Base-by-base conservation (phyloP, 2,797 vertebrate genomes). In the Ctenopoma kingsleyae region DNA sequence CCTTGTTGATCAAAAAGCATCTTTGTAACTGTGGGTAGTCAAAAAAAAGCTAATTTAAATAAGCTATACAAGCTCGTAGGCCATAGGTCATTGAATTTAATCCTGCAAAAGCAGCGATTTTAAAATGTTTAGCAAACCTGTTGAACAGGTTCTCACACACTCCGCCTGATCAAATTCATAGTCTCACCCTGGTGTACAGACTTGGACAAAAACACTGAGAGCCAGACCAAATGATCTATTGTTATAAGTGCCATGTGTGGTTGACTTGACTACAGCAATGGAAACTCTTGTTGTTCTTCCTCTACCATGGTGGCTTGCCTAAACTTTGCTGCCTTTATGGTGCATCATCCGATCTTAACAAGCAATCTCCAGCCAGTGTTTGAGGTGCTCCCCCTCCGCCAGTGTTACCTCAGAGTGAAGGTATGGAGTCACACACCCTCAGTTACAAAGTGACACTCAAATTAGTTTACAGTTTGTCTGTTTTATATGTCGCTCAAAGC, bases 21-120 rank as follows among this genome's bases (percentile, higher is more conserved):
- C 93, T 93, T 94, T 94, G 93, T 92, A 93, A 94, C 93, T 92
- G 92, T 86, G 92, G 92, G 92, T 93, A 87, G 81, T 89, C 69
- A 53, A 41, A 49, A 73, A 64, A 36, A 67, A 72, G 61, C 57
- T 52, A 13, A 81, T 76, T 79, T 78, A 69, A 87, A 90, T 87
- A 89, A 89, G 84, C 86, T 86, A 80, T 59, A 82, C 66, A 72
- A 73, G 61, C 80, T 78, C 81, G 82, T 57, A 79, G 85, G 67
- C 87, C 84, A 78, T 75, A 89, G 81, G 75, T 86, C 87, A 83
- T 80, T 73, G 51, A 74, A 75, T 71, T 77, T 27, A 80, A 80
- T 79, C 81, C 80, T 88, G 82, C 77, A 63, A 71, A 58, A 79
- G 83, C 88, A 78, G 85, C 60, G 76, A 74, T 84, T 88, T 82